Base-by-base conservation (phyloP, 2,113 vertebrate genomes). In the Ictalurus furcatus region DNA sequence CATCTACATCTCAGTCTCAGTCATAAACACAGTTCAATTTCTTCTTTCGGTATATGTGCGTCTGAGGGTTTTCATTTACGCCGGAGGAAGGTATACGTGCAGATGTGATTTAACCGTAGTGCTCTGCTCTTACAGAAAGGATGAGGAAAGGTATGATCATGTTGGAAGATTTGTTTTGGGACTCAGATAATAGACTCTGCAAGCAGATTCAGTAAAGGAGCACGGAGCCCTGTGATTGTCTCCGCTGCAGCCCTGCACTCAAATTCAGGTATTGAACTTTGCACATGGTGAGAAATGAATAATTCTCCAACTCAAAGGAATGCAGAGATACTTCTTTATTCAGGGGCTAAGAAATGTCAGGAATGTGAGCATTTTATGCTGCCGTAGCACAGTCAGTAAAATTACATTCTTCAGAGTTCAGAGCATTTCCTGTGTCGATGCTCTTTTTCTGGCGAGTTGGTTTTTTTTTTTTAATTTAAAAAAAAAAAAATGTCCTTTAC, bases 341-440 rank as follows among this genome's bases (percentile, higher is more conserved):
- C 89, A 34, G 34, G 28, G 93, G 89, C 92, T 92, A 91, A 86
- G 92, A 92, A 94, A 93, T 94, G 93, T 94, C 93, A 93, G 89
- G 91, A 90, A 89, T 80, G 88, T 80, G 90, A 89, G 86, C 44
- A 25, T 74, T 91, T 89, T 88, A 89, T 37, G 86, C 86, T 48
- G 76, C 84, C 82, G 40, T 81, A 65, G 82, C 87, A 89, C 48
- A 90, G 71, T 84, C 59, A 19, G 58, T 79, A 90, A 86, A 59
- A 90, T 89, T 86, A 91, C 67, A 73, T 89, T 90, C 37, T 48
- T 23, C 67, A 76, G 56, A 37, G 34, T 88, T 82, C 69, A 58
- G n/a, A 71, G 80, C 23, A 40, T 54, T 67, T 85, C 65, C 83
- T 86, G 8, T 25, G n/a, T 71, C 30, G 8, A 4, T 85, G 67